phyloP scores from a whole-genome alignment of 2,113 vertebrate species.

The Colossoma macropomum region DNA sequence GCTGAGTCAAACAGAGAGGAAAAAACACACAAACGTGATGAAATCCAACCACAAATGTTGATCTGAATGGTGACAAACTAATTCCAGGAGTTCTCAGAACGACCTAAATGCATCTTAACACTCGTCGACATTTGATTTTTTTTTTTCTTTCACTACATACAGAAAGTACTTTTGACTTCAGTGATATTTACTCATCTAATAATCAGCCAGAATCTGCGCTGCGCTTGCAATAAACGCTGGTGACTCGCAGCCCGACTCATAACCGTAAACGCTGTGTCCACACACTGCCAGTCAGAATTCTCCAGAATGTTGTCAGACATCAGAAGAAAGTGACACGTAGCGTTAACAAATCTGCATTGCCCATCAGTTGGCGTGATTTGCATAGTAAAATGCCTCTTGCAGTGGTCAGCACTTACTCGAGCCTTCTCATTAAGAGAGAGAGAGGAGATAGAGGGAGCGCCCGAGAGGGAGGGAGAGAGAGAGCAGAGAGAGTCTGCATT shows the following conservation, averaged over 20 bases:
- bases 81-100: conserved; percentile 66
- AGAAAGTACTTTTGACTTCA: conserved; percentile 47
- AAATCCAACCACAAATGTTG: conserved; percentile 63
- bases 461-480: not conserved
- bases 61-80: conserved; percentile 69
- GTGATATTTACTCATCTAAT: conserved; percentile 43
- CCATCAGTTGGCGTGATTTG: conserved; percentile 39
- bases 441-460: conserved; percentile 6
- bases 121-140: conserved; percentile 34
- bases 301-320: conserved; percentile 21
- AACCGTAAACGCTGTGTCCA: conserved; percentile 35
- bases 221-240: conserved; percentile 7
- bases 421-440: conserved; percentile 30
- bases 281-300: conserved; percentile 46
- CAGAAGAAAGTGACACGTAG: conserved; percentile 19
- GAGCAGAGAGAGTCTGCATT: not conserved
- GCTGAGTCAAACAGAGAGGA: conserved; percentile 66
- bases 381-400: conserved; percentile 36
- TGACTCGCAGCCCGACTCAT: conserved; percentile 43
- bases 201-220: conserved; percentile 42
- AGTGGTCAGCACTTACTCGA: conserved; percentile 46
- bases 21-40: conserved; percentile 71
- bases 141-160: conserved; percentile 9
- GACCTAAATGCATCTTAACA: conserved; percentile 68
- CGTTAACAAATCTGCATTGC: conserved; percentile 23